Base-by-base conservation (phyloP, 2,797 vertebrate genomes). In the Silurus lanzhouensis region DNA sequence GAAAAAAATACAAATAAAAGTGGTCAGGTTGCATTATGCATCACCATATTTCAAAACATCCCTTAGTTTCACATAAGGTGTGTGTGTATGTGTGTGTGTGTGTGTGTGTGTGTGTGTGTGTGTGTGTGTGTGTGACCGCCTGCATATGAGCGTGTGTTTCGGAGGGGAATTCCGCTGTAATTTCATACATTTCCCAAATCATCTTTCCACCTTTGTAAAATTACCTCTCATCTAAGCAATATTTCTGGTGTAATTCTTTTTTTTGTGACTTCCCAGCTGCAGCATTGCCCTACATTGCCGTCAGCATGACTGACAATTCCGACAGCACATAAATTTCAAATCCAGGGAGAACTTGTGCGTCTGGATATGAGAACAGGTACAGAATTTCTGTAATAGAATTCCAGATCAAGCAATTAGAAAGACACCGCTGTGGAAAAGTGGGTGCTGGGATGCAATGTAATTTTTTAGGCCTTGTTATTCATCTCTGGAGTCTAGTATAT, bases 401-500 rank as follows among this genome's bases (percentile, higher is more conserved):
- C 88, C 88, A 91, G 93, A 93, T 91, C 81, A 90, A 90, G 92
- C 92, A 95, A 95, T 95, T 94, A 95, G 90, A 91, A 90, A 90
- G 80, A 60, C 90, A 84, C 77, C 87, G 91, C 92, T 92, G n/a
- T 94, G 92, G 91, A 94, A 93, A 93, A 94, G 93, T 87, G 92
- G 91, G 85, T 78, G 68, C 90, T 78, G 89, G 89, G 85, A 38
- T 89, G n/a, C 14, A 68, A 86, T 20, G 57, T 19, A 85, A 52
- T 74, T 89, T 91, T 89, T 75, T 81, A 38, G 46, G 64, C 86
- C 86, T 52, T 52, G 85, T 79, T 88, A 86, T 85, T 87, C 85
- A 80, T 85, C 75, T 78, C n/a, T 31, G 63, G 79, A 52, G 81
- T 82, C 86, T 89, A 91, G 81, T 87, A 87, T 87, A 75, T 85